phyloP scores from a whole-genome alignment of 2,113 vertebrate species.

The Xenopus tropicalis region DNA sequence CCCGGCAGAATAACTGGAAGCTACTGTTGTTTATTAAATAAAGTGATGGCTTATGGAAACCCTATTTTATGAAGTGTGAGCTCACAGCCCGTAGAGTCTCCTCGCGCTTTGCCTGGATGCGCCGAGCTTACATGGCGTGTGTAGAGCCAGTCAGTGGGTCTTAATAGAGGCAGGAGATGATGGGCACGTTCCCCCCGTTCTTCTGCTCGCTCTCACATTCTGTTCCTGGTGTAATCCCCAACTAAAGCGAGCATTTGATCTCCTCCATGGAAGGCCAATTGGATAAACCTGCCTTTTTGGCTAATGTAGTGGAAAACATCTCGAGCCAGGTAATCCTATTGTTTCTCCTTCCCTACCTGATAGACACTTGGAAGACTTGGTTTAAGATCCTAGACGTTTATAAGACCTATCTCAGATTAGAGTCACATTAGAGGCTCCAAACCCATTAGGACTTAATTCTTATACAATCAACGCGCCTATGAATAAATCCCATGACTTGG shows the following conservation, averaged over 20 bases:
- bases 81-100: constrained; percentile 27
- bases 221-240: constrained; percentile 40
- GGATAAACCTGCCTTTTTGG: constrained; percentile 47
- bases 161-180: too few species aligned
- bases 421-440: constrained; percentile 27
- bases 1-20: constrained; percentile 36
- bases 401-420: constrained; percentile 22
- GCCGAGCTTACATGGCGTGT: neutral
- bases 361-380: constrained; percentile 21
- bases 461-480: constrained; percentile 43
- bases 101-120: constrained; percentile 12
- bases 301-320: constrained; percentile 33
- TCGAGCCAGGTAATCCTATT: constrained; percentile 48
- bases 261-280: constrained; percentile 35
- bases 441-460: constrained; percentile 48
- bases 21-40: constrained; percentile 42
- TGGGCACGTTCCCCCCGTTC: neutral
- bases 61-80: constrained; percentile 41
- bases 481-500: constrained; percentile 52
- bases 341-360: constrained; percentile 37
- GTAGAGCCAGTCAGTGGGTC: constrained; percentile 6
- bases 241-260: constrained; percentile 44
- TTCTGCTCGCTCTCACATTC: neutral
- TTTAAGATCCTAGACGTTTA: neutral
- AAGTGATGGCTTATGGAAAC: constrained; percentile 36